phyloP scores from a whole-genome alignment of 1,140 invertebrate species.

The Drosophila hydei region DNA sequence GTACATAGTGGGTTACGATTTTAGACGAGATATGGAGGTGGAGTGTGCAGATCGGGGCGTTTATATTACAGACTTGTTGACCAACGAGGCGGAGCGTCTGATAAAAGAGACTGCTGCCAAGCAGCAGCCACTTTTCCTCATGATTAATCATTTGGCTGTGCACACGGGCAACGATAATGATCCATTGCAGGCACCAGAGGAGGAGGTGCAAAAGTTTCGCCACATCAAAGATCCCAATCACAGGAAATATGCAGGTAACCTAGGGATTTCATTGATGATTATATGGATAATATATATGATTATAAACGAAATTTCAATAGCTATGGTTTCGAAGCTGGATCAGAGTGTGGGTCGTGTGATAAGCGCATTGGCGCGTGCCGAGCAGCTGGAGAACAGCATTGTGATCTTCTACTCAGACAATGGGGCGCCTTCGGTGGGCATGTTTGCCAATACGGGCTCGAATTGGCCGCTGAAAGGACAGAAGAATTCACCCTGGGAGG shows the following conservation, averaged over 20 bases:
- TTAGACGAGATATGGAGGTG: conserved; percentile 87
- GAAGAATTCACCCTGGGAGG: conserved; percentile 94
- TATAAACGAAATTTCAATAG: conserved; percentile 83
- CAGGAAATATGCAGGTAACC: conserved; percentile 90
- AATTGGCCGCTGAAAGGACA: conserved; percentile 94
- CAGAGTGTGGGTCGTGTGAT: conserved; percentile 92
- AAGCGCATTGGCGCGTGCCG: conserved; percentile 87
- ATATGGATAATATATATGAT: not conserved
- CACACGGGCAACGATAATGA: conserved; percentile 89
- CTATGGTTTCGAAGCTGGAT: conserved; percentile 94
- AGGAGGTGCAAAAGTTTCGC: conserved; percentile 89
- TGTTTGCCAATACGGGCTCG: conserved; percentile 91
- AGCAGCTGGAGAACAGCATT: conserved; percentile 89
- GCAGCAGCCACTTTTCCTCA: conserved; percentile 90
- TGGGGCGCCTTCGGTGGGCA: conserved; percentile 90
- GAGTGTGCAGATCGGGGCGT: conserved; percentile 86
- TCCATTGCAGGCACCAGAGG: conserved; percentile 90
- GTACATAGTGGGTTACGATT: conserved; percentile 87
- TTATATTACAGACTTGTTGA: conserved; percentile 92
- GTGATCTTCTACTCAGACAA: conserved; percentile 91
- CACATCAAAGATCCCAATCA: conserved; percentile 90
- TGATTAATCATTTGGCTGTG: conserved; percentile 91
- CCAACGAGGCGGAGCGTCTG: conserved; percentile 88
- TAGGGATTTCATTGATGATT: not conserved
- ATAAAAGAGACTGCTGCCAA: conserved; percentile 87